Evolutionary conservation across 2,888 invertebrate species (phyloP).

Genomic region (Podotricha telesiphe): DNA sequence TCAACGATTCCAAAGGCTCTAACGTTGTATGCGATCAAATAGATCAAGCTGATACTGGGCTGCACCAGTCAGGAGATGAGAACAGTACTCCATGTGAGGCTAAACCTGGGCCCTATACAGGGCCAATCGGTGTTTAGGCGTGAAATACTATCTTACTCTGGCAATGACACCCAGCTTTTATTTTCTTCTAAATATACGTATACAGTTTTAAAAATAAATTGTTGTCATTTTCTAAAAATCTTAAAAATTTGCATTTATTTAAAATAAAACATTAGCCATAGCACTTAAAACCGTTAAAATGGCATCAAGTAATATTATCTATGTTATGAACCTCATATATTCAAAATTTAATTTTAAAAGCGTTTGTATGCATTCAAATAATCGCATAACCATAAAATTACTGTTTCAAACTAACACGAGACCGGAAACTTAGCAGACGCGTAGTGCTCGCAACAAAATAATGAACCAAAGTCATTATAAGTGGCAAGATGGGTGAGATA

Average conservation of each 20-base stretch:
- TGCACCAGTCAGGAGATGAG: too few relatives aligned
- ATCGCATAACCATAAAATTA: conserved; percentile 42
- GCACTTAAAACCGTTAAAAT: conserved; percentile 24
- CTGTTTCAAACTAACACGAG: conserved; percentile 63
- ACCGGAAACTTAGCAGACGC: conserved; percentile 73
- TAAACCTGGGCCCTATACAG: too few relatives aligned
- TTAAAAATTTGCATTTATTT: neutral
- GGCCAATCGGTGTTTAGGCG: too few relatives aligned
- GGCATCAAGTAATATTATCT: conserved; percentile 20
- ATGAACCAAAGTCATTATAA: conserved; percentile 81
- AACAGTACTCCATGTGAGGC: too few relatives aligned
- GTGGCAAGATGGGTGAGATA: conserved; percentile 74
- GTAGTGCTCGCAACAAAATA: conserved; percentile 73
- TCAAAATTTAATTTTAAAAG: conserved; percentile 34
- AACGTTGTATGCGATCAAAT: too few relatives aligned
- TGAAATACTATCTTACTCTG: neutral
- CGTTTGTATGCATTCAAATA: conserved; percentile 32
- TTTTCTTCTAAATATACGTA: too few relatives aligned
- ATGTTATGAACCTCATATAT: conserved; percentile 25
- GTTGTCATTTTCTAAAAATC: neutral
- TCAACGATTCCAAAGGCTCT: too few relatives aligned
- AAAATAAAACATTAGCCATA: conserved; percentile 9
- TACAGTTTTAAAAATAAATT: neutral
- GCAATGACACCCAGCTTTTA: too few relatives aligned
- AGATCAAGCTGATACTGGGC: too few relatives aligned